Base-by-base conservation (phyloP, 92 coral and sea anemone genomes). In the Isaurus tuberculatus region DNA sequence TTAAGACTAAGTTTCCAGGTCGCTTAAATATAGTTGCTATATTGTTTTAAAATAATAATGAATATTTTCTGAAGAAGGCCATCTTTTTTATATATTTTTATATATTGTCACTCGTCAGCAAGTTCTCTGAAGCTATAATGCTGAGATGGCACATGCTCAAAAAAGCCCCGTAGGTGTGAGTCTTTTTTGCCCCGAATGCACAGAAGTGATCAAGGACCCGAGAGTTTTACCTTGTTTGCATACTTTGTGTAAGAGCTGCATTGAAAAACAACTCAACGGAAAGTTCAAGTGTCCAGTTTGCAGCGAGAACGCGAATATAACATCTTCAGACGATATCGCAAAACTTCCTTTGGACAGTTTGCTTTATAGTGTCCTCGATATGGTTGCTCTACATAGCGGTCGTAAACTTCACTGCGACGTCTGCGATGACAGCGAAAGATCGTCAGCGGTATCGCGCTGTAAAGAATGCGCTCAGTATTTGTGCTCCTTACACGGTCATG, bases 401-500 rank as follows among this genome's bases (percentile, higher is more conserved):
- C 83, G 74, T n/a, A 80, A 66, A 17, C 75, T 90, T 13, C 44
- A 30, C 31, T 90, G 92, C 44, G 92, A 90, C 51, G 81, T 90
- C 74, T 90, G 92, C 78, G 92, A 90, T 73, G 92, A 86, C 37
- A 82, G 90, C 46, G 90, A 90, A 63, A 70, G 61, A n/a, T 90
- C 92, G 11, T 65, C 86, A 43, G 92, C 90, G 88, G 88, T 90
- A 27, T 82, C 80, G 57, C 92, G 92, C 81, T 90, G 92, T 53
- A 90, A 81, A 72, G 87, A 86, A 83, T 90, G 92, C 79, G 87
- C 90, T 46, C 86, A 48, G 65, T 90, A 90, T 34, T 63, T 86
- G 63, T 90, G 92, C 27, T 73, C 87, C 0, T 68, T 90, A 65
- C 92, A 90, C 60, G 33, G 90, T 32, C 83, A 86, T 69, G 92